Evolutionary conservation across 2,888 invertebrate genomes (phyloP), one percentile per base, ranked within the genome.

Genomic region (Drosophila mercatorum): DNA sequence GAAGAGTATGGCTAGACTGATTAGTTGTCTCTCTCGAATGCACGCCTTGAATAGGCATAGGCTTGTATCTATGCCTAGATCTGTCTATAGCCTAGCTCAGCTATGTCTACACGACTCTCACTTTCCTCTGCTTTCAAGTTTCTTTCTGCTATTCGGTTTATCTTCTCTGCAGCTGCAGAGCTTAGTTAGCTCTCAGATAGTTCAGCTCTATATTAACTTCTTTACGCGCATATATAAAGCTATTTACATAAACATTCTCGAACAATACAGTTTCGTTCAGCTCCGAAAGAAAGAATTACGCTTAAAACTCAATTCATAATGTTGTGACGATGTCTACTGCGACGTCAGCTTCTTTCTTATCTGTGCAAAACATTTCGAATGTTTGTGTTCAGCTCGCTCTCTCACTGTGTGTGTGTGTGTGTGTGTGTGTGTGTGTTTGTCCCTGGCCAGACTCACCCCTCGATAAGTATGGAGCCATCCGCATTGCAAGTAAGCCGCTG

Each of bases 381-480:
- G 44, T 65, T 63, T 68, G 47, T 72, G 64, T 31, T 26, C 47
- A 2, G 36, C 36, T 41, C 4, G 5, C 11, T 49, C 14, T 11
- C 17, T 46, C 28, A 34, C 44, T 36, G 41, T 12, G 38, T 53
- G 17, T 10, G 41, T 49, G 5, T 36, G 60, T 55, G 41, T 22
- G 28, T 52, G 17, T 22, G 63, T 41, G 38, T 28, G 28, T 44
- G 41, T 8, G 28, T 44, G 26, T 56, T 22, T 56, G 49, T 22
- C 46, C 64, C 46, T 68, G 80, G 61, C 58, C 63, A 57, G 43
- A 76, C 92, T 91, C 73, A 92, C 92, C 92, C 92, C 74, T 92
- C 91, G 62, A 92, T 88, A 34, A 87, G 73, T 62, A 91, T 83
- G 46, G 91, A 86, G 65, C 92, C 92, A 75, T 92, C 85, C 44